Base-by-base conservation (phyloP, 2,113 vertebrate species). In the Sinocyclocheilus anophthalmus region DNA sequence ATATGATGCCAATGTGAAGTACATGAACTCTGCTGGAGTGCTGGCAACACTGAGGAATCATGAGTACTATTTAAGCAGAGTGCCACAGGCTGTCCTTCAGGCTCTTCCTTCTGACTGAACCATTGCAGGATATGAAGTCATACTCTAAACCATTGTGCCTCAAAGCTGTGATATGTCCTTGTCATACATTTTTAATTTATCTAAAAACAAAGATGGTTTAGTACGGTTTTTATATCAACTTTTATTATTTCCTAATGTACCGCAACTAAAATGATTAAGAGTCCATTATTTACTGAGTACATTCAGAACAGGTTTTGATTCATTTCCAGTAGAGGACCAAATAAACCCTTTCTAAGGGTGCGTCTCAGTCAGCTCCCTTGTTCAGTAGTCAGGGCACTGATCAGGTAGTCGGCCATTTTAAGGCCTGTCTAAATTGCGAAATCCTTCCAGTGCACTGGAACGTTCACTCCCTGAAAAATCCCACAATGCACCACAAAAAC, bases 11-110 rank as follows among this genome's bases (percentile, higher is more conserved):
- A 93, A 96, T 0, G 97, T 99, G 61, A 97, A 99, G 88, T 97
- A 97, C 91, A 97, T 98, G 96, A 99, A 99, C 91, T 97, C 98
- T 0, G 96, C 96, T 0, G 98, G 98, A 0, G 97, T 99, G 77
- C 95, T 99, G 37, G 98, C 97, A 3, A 90, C 97, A 0, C 93
- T 99, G 76, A 94, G 92, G 50, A 96, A 99, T 92, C 96, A 96
- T 4, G 94, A 98, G 80, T 97, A 97, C 93, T 99, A 99, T 26
- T 86, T 94, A 70, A 96, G 94, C 91, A 95, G 95, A 88, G 96
- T 99, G 14, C 98, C 98, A 2, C 94, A 94, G 83, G 93, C 93
- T 0, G 96, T 98, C 85, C 96, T 95, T 88, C 93, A 94, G 14
- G 97, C 95, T 2, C 96, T 99, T 42, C 88, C 90, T 37, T 86